phyloP scores from a whole-genome alignment of 2,797 vertebrate species.

The Ataeniobius toweri region DNA sequence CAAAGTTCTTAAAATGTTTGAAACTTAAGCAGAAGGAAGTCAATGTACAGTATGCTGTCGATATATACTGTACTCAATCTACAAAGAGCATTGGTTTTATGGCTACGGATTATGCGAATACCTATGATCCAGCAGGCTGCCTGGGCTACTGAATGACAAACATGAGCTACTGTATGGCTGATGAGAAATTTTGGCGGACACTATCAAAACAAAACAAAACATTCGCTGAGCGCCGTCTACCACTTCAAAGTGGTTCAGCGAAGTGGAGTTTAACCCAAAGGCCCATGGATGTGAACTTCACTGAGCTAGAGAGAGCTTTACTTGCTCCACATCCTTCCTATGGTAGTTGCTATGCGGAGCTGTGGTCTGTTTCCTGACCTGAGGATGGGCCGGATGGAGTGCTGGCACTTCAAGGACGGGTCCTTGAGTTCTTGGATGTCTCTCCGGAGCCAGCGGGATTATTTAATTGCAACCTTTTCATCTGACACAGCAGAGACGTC shows the following conservation, averaged over 20 bases:
- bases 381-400: conserved; percentile 77
- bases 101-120: conserved; percentile 17
- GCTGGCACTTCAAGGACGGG: conserved; percentile 81
- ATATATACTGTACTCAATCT: background rate
- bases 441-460: conserved; percentile 61
- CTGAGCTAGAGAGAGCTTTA: conserved; percentile 50
- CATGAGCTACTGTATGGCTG: conserved; percentile 15
- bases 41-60: background rate
- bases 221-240: conserved; percentile 4
- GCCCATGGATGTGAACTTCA: conserved; percentile 35
- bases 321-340: conserved; percentile 77
- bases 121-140: background rate
- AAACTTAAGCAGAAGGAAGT: background rate
- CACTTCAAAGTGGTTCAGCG: conserved; percentile 45
- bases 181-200: conserved; percentile 22
- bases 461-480: conserved; percentile 68
- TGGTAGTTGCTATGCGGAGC: conserved; percentile 56
- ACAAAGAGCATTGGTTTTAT: background rate
- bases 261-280: background rate
- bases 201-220: conserved; percentile 44
- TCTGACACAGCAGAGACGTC: conserved; percentile 49
- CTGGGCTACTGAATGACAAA: background rate
- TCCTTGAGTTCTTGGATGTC: conserved; percentile 76
- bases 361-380: conserved; percentile 83
- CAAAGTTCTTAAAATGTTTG: background rate